Conservation (phyloP, 2,888 invertebrate genomes). For the Heliconius sara region DNA sequence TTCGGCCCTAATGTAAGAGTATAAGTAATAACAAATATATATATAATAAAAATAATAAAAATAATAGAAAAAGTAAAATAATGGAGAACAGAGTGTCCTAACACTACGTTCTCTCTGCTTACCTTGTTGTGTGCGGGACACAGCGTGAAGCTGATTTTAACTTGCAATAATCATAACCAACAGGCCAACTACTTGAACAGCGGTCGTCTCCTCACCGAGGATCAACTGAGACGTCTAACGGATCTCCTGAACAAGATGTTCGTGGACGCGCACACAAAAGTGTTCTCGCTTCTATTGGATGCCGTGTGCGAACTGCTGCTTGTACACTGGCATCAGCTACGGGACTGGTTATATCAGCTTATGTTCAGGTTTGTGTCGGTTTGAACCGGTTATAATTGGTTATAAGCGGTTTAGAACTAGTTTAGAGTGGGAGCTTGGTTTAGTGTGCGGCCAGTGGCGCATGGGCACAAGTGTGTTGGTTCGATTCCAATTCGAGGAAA, state of each 20-base stretch:
- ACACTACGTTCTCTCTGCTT: too few species aligned
- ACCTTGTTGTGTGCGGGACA: too few species aligned
- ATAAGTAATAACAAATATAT: too few species aligned
- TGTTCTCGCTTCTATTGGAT: slow-evolving; percentile 96
- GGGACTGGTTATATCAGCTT: slow-evolving; percentile 96
- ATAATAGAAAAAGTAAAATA: too few species aligned
- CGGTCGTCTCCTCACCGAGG: slow-evolving; percentile 86
- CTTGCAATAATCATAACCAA: neutral
- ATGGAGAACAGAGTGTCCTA: too few species aligned
- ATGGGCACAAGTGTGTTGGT: too few species aligned
- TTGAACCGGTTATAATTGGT: neutral
- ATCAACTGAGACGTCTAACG: slow-evolving; percentile 92
- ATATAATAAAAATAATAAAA: too few species aligned
- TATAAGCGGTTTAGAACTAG: neutral
- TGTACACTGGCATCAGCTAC: slow-evolving; percentile 93
- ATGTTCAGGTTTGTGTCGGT: slow-evolving; percentile 85
- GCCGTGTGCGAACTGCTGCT: slow-evolving; percentile 95
- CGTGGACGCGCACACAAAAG: slow-evolving; percentile 98
- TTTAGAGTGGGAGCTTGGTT: too few species aligned
- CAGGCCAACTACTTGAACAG: slow-evolving; percentile 88
- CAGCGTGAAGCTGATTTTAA: neutral
- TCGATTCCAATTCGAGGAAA: too few species aligned
- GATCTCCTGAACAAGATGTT: slow-evolving; percentile 98
- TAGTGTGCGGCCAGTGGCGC: too few species aligned
- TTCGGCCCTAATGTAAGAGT: too few species aligned